Conservation (phyloP, 2,888 invertebrate genomes). For the Cheilosia scutellata region DNA sequence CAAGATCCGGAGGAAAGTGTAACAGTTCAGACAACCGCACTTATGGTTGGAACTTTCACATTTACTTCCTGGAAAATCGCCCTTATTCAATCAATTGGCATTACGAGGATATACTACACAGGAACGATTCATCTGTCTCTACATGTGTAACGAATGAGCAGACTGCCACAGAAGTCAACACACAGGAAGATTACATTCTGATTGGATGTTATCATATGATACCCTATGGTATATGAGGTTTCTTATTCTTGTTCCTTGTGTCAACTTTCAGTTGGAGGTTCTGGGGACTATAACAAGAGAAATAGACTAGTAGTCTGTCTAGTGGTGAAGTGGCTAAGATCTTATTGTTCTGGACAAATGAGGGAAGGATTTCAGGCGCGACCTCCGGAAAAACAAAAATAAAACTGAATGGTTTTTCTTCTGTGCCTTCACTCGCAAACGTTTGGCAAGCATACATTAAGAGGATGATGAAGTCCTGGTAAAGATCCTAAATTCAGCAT, state of each 20-base stretch:
- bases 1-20: slow-evolving; percentile 74
- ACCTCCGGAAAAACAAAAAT: too few species aligned
- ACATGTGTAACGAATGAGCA: slow-evolving; percentile 54
- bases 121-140: slow-evolving; percentile 47
- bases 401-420: too few species aligned
- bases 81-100: slow-evolving; percentile 75
- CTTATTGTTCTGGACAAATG: too few species aligned
- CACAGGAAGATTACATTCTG: not conserved
- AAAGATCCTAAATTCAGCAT: too few species aligned
- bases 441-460: too few species aligned
- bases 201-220: not conserved
- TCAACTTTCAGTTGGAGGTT: not conserved
- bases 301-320: too few species aligned
- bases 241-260: not conserved
- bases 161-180: slow-evolving; percentile 12
- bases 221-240: slow-evolving; percentile 13
- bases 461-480: too few species aligned
- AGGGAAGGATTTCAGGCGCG: too few species aligned
- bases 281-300: too few species aligned
- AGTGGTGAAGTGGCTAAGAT: too few species aligned
- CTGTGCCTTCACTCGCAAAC: too few species aligned
- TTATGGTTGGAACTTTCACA: slow-evolving; percentile 72
- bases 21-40: slow-evolving; percentile 75
- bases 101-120: slow-evolving; percentile 55
- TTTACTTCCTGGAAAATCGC: slow-evolving; percentile 74